Conservation (phyloP, 1,140 invertebrate genomes). For the Drosophila pallidifrons region DNA sequence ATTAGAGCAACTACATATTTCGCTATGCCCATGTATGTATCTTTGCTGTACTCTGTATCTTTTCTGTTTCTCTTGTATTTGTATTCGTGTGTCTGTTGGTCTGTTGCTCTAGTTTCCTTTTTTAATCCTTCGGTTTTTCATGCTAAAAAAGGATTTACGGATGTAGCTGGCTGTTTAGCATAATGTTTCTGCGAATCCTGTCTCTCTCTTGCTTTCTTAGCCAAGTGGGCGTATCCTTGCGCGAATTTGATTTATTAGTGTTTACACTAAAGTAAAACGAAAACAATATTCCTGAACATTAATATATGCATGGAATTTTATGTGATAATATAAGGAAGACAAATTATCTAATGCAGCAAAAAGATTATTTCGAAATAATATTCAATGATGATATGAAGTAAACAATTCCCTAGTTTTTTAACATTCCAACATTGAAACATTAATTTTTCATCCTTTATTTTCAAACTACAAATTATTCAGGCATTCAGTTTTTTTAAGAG, state of each 20-base stretch:
- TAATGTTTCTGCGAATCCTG: slow-evolving; percentile 62
- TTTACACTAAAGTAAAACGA: background rate
- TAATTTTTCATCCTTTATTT: too few species aligned
- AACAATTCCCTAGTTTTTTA: background rate
- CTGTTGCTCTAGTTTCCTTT: slow-evolving; percentile 77
- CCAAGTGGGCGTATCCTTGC: slow-evolving; percentile 44
- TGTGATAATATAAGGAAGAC: background rate
- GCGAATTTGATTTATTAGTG: slow-evolving; percentile 49
- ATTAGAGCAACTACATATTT: slow-evolving; percentile 75
- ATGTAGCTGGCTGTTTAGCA: slow-evolving; percentile 64
- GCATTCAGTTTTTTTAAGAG: background rate
- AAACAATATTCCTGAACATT: slow-evolving; percentile 9
- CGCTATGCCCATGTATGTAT: slow-evolving; percentile 23
- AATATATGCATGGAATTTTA: slow-evolving; percentile 1
- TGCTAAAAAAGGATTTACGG: slow-evolving; percentile 81
- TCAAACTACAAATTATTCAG: too few species aligned
- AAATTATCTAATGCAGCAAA: too few species aligned
- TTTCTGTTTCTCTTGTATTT: slow-evolving; percentile 8
- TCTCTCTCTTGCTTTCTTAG: slow-evolving; percentile 12
- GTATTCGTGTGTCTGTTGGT: background rate
- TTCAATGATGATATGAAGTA: too few species aligned
- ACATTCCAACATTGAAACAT: too few species aligned
- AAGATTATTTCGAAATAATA: too few species aligned
- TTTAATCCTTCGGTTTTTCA: slow-evolving; percentile 82
- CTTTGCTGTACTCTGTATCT: slow-evolving; percentile 15